Conservation (phyloP, 30 jellyfish, hydroid and myxozoan genomes). For the Aurelia sp. region DNA sequence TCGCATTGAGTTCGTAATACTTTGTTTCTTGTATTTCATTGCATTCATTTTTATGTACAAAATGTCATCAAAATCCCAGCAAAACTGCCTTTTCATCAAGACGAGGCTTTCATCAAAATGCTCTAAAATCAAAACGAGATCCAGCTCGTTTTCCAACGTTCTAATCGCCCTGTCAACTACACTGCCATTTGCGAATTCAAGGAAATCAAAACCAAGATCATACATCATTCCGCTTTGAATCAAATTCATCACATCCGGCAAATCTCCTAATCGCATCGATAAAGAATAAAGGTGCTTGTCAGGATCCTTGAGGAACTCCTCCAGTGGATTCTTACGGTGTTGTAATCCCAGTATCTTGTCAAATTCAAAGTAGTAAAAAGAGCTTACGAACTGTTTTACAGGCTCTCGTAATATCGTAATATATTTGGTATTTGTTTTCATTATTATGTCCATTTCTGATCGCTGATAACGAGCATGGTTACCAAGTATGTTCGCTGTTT, state of each 20-base stretch:
- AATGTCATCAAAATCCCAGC: conserved; percentile 93
- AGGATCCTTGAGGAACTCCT: conserved; percentile 89
- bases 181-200: conserved; percentile 70
- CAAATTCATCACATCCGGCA: conserved; percentile 86
- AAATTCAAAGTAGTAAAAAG: conserved; percentile 86
- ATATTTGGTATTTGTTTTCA: conserved; percentile 82
- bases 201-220: conserved; percentile 91
- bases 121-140: conserved; percentile 85
- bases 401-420: conserved; percentile 92
- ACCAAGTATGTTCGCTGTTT: conserved; percentile 86
- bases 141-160: conserved; percentile 79
- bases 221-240: conserved; percentile 96
- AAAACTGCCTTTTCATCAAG: conserved; percentile 74
- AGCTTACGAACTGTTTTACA: conserved; percentile 90
- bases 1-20: conserved; percentile 23
- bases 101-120: conserved; percentile 97
- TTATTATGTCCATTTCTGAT: conserved; percentile 82
- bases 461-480: conserved; percentile 98
- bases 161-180: conserved; percentile 40
- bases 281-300: conserved; percentile 85
- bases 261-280: conserved; percentile 79
- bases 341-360: conserved; percentile 68
- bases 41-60: conserved; percentile 90
- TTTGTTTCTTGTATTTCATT: conserved; percentile 56
- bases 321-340: conserved; percentile 73